Conservation (phyloP, 2,888 invertebrate species). For the Nomada goodeniana region DNA sequence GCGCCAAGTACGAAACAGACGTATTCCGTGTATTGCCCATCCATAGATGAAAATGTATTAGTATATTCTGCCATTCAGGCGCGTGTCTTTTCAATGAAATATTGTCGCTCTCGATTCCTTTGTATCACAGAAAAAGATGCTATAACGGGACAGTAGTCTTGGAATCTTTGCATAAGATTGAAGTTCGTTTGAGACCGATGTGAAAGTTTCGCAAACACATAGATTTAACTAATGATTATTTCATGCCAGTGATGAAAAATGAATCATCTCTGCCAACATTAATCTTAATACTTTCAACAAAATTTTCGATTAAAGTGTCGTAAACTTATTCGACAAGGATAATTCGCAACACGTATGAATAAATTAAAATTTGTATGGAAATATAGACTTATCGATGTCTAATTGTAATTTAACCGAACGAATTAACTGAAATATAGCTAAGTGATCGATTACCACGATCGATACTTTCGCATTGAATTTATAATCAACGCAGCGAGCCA, state of each 20-base stretch:
- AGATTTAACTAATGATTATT: too few relatives aligned
- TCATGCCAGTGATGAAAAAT: too few relatives aligned
- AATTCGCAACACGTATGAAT: not conserved
- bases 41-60: not conserved
- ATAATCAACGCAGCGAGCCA: slow-evolving; percentile 2
- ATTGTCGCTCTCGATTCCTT: not conserved
- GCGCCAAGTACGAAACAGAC: not conserved
- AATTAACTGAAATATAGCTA: not conserved
- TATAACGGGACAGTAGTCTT: not conserved
- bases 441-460: not conserved
- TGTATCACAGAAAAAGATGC: not conserved
- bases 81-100: not conserved
- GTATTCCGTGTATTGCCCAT: not conserved
- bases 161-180: not conserved
- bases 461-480: not conserved
- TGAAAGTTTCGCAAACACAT: too few relatives aligned
- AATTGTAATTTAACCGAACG: not conserved
- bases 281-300: too few relatives aligned
- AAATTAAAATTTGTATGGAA: not conserved
- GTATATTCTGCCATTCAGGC: not conserved
- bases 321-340: too few relatives aligned
- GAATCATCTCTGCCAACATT: too few relatives aligned
- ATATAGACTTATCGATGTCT: not conserved
- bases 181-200: too few relatives aligned
- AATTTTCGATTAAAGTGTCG: too few relatives aligned